A percentile compares a stretch with the other conserved stretches of the same genome.
These are phyloP conservation scores for Mus pahari DNA, from an alignment of 2,113 vertebrate species.

Conservation along the genomic window DNA sequence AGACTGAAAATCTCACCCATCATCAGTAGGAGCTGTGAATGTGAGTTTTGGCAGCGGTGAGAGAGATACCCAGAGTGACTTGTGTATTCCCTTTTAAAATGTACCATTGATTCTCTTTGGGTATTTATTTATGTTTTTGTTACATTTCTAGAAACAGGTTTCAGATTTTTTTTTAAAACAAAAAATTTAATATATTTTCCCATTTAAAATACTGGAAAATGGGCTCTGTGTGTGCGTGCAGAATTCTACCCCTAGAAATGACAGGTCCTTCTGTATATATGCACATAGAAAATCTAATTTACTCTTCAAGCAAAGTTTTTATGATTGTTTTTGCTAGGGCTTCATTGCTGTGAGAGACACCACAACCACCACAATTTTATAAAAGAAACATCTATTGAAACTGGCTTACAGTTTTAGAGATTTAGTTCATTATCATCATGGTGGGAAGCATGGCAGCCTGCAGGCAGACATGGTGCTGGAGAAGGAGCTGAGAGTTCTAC, in stretches of 20 bases:
- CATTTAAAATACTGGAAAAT: slow-evolving; percentile 13
- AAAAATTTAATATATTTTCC: background rate
- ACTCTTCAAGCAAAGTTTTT: background rate
- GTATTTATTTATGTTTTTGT: background rate
- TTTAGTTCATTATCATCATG: background rate
- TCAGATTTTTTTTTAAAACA: background rate
- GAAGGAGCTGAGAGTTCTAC: background rate
- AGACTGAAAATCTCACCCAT: slow-evolving; percentile 12
- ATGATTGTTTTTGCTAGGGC: background rate
- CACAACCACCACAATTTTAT: too few species aligned
- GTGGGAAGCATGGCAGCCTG: too few species aligned
- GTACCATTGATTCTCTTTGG: background rate
- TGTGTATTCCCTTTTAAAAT: background rate
- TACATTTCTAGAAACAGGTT: background rate
- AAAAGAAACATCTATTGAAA: too few species aligned
- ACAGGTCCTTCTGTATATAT: background rate
- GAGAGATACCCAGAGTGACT: background rate
- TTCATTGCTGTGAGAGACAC: too few species aligned
- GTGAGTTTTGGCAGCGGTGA: too few species aligned
- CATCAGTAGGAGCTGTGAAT: background rate
- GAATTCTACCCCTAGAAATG: background rate
- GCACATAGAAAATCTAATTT: slow-evolving; percentile 8
- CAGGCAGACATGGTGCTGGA: background rate
- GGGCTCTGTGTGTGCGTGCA: background rate
- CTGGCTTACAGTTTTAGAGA: too few species aligned